Conservation (phyloP, 2,113 vertebrate genomes). For the Condylura cristata region DNA sequence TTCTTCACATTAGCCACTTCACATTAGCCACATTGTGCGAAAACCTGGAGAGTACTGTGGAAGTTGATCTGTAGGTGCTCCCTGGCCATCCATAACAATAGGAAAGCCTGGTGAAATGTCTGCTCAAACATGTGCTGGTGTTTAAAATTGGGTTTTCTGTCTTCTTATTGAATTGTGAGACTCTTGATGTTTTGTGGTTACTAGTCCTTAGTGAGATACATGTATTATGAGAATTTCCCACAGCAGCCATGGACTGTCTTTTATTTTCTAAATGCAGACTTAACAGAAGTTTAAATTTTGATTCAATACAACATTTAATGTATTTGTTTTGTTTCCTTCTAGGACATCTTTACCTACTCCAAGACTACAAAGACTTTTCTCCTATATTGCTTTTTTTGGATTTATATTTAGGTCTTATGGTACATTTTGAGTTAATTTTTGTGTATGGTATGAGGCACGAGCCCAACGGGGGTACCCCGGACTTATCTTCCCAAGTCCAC, state of each 20-base stretch:
- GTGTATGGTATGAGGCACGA: too few species aligned
- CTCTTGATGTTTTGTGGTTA: not conserved
- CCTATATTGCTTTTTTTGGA: not conserved
- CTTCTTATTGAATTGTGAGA: not conserved
- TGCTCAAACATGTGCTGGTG: not conserved
- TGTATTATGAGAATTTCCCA: not conserved
- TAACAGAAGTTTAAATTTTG: not conserved
- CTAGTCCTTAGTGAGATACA: not conserved
- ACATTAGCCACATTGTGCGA: rapidly evolving
- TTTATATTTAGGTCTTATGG: not conserved
- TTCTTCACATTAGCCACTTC: not conserved
- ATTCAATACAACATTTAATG: not conserved
- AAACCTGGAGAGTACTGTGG: not conserved
- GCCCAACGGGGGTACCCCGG: not conserved
- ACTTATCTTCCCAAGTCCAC: rapidly evolving
- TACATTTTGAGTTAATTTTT: too few species aligned
- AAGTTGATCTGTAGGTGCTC: not conserved
- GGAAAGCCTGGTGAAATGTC: not conserved
- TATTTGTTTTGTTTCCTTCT: not conserved
- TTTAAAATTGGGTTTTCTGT: not conserved
- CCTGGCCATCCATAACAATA: not conserved
- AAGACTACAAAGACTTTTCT: not conserved
- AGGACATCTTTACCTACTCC: not conserved
- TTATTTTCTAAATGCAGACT: not conserved
- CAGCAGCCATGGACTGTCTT: not conserved